A percentile compares a stretch with the other conserved stretches of the same genome.
phyloP scores from a whole-genome alignment of 2,888 invertebrate species.

The Gymnocheta viridis region DNA sequence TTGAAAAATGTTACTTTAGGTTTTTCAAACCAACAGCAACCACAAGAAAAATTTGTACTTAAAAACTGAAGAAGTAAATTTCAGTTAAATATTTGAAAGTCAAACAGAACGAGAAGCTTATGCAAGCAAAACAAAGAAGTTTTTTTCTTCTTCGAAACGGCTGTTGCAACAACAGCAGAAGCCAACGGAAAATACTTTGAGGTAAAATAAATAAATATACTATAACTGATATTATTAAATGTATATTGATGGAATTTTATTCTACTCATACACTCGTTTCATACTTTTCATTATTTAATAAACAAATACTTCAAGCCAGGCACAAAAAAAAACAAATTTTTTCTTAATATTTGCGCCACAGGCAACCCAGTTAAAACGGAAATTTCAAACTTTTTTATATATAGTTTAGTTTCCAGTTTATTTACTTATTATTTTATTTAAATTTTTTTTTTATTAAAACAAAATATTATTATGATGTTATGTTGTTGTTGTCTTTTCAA shows the following conservation, averaged over 20 bases:
- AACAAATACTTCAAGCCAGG: constrained; percentile 9
- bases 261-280: constrained; percentile 1
- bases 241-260: constrained; percentile 74
- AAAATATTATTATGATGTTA: constrained; percentile 22
- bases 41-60: constrained; percentile 11
- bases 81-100: constrained; percentile 36
- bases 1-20: neutral
- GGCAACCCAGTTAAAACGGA: constrained; percentile 26
- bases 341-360: constrained; percentile 32
- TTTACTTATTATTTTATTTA: neutral
- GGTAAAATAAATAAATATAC: constrained; percentile 62
- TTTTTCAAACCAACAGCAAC: constrained; percentile 45
- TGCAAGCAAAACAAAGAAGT: neutral
- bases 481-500: neutral
- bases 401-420: neutral
- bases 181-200: constrained; percentile 6
- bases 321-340: constrained; percentile 23
- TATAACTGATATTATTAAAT: constrained; percentile 73
- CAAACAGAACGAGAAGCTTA: neutral
- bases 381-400: constrained; percentile 56
- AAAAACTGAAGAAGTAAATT: constrained; percentile 20
- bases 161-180: constrained; percentile 32
- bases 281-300: constrained; percentile 44
- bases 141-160: constrained; percentile 15
- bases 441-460: constrained; percentile 29